Base-by-base conservation (phyloP, 2,113 vertebrate species). In the Dipodomys stephensi region DNA sequence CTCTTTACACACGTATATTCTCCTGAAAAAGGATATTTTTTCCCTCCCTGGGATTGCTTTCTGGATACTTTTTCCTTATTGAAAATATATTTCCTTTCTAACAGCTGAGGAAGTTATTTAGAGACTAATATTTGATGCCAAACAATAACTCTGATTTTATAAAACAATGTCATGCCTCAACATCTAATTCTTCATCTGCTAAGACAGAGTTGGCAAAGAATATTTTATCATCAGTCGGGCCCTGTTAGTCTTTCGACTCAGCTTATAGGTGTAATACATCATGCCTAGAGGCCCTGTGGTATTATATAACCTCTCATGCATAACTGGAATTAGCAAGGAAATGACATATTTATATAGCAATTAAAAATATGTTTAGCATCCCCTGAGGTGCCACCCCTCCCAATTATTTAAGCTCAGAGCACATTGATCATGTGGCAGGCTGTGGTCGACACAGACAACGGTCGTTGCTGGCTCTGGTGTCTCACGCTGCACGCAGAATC, bases 331-430 rank as follows among this genome's bases (percentile, higher is more conserved):
- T 97, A 96, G 94, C 94, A 97, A 96, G 91, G 95, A 97, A 97
- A 93, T 39, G 79, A 92, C 92, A 83, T 96, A 97, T 97, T 97
- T 97, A 97, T 97, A 96, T 86, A 88, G 97, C 96, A 98, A 98
- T 97, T 98, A 98, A 98, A 98, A 98, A 93, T 86, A 97, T 77
- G 92, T 89, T 97, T 93, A 97, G 94, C 88, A 87, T 96, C 97
- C 94, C 92, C 92, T 71, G 46, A 97, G 95, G 96, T 95, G 83
- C 46, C 77, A 88, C 95, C 85, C 91, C 94, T 97, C 83, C 94
- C 91, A 94, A 84, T 96, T 97, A 96, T 96, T 98, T 97, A 95
- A 96, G 93, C 89, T 93, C 83, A 95, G 96, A 87, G 94, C 91
- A 80, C 64, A 92, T 95, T 97, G 93, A 97, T 96, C 95, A 96